phyloP scores from a whole-genome alignment of 2,797 vertebrate species.

The Tympanoctomys barrerae region DNA sequence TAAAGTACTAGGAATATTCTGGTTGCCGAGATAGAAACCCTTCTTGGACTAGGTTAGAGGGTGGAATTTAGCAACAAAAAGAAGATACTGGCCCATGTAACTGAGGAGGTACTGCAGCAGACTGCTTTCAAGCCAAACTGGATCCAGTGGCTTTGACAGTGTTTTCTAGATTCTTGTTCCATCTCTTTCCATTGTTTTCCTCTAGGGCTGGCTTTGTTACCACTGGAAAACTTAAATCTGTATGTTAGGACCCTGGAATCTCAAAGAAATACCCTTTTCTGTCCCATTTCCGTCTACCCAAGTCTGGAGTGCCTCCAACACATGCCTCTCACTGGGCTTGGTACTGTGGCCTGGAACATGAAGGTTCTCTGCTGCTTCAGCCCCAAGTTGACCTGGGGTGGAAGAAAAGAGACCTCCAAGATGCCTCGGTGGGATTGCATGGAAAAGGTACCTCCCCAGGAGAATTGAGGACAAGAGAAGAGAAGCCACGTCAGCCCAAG shows the following conservation, averaged over 20 bases:
- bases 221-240: neutral
- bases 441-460: neutral
- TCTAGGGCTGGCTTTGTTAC: neutral
- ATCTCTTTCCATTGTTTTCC: neutral
- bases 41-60: neutral
- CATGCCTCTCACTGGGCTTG: neutral
- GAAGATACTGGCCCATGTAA: neutral
- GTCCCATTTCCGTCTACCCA: neutral
- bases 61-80: neutral
- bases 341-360: neutral
- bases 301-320: neutral
- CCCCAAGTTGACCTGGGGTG: rapidly evolving
- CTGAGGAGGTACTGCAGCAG: neutral
- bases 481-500: neutral
- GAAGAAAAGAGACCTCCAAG: neutral
- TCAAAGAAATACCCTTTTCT: neutral
- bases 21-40: neutral
- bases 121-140: neutral
- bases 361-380: neutral
- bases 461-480: neutral
- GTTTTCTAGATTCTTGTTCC: neutral
- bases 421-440: neutral
- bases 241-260: slow-evolving; percentile 7
- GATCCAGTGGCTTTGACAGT: neutral
- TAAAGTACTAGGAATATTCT: neutral